Evolutionary conservation across 2,888 invertebrate genomes (phyloP), one percentile per base, ranked within the genome.

Genomic region (Monochamus alternatus): DNA sequence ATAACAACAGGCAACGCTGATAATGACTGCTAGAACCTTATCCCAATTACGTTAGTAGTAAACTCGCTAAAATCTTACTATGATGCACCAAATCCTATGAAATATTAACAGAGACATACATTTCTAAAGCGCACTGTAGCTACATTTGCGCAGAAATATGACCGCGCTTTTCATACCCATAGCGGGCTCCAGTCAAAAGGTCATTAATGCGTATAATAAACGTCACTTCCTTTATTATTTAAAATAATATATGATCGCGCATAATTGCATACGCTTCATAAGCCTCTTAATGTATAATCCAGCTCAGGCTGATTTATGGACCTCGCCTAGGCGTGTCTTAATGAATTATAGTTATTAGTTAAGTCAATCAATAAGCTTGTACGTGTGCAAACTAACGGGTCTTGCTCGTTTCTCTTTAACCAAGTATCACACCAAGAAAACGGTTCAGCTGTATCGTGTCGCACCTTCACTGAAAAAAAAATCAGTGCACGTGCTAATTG

Each of bases 291-390:
- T 67, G 14, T 67, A 55, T 67, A 67, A 67, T 67, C 31, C 55
- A 38, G 32, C 10, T n/a, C 55, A 52, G 32, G 38, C 55, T 67
- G 67, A 67, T 67, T 67, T 67, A 67, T 67, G 31, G 55, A 52
- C 55, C 52, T 67, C 14, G 55, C 38, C 30, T 55, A 67, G 67
- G 67, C 14, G 67, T 47, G 67, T 10, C 43, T 67, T 67, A 58
- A 67, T 67, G 58, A 58, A 55, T 51, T 67, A 67, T 55, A 67
- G 58, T 58, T 67, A 67, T 67, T 67, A 67, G 52, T 31, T 30
- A 58, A 67, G 67, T 67, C 55, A 67, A 38, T 67, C 55, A 55
- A 52, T 66, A 65, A 43, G 14, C 32, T 47, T 31, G 30, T 59
- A 59, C 59, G 59, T 59, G 59, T 59, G 31, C 59, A 7, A 38